Evolutionary conservation across 2,797 vertebrate species (phyloP).

Genomic region (Myiotriccus ornatus): DNA sequence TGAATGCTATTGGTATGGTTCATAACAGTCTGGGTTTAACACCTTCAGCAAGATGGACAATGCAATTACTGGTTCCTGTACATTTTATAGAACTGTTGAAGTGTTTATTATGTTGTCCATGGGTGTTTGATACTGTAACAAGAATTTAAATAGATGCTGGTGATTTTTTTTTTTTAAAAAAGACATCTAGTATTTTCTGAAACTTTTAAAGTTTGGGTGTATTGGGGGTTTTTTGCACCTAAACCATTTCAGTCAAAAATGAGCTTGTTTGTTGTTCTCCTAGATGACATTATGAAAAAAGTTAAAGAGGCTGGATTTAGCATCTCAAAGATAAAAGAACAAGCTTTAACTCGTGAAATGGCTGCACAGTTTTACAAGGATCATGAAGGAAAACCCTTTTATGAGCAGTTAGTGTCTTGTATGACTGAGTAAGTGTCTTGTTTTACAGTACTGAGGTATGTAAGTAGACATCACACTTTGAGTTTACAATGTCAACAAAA

Average conservation of each 20-base stretch:
- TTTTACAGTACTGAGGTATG: neutral
- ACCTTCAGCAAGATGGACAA: neutral
- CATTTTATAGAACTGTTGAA: neutral
- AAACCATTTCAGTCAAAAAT: neutral
- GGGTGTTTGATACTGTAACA: neutral
- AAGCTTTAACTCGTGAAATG: conserved; percentile 75
- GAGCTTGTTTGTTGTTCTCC: neutral
- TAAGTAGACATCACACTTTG: neutral
- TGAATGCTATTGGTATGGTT: neutral
- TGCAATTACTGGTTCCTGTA: neutral
- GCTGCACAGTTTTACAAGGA: conserved; percentile 85
- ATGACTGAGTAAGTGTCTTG: conserved; percentile 83
- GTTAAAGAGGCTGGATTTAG: conserved; percentile 79
- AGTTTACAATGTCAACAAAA: neutral
- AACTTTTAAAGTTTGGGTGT: neutral
- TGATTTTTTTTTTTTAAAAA: neutral
- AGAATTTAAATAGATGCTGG: neutral
- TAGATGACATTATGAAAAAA: conserved; percentile 83
- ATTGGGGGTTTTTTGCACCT: neutral
- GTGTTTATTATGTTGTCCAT: neutral
- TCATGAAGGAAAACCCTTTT: conserved; percentile 83
- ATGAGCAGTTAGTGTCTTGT: conserved; percentile 78
- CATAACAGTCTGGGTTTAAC: neutral
- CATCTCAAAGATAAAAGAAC: conserved; percentile 80
- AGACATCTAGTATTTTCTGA: neutral